phyloP scores from a whole-genome alignment of 2,113 vertebrate species.

The Kryptolebias marmoratus region DNA sequence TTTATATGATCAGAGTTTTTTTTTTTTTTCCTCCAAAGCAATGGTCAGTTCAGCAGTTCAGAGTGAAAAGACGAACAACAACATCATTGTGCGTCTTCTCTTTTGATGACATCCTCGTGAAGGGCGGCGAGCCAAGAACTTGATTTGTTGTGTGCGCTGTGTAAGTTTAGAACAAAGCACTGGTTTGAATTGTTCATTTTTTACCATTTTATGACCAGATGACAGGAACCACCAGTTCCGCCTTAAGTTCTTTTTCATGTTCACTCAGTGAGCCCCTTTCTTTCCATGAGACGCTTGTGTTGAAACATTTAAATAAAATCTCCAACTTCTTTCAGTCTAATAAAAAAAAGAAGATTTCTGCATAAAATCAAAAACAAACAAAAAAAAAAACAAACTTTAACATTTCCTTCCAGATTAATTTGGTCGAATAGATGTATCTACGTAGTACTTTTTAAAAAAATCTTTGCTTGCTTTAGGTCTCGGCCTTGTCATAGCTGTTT shows the following conservation, averaged over 20 bases:
- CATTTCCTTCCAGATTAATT: background rate
- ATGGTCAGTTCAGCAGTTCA: slow-evolving; percentile 20
- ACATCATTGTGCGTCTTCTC: slow-evolving; percentile 23
- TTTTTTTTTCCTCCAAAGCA: background rate
- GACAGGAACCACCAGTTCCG: background rate
- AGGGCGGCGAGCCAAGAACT: slow-evolving; percentile 1
- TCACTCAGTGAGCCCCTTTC: background rate
- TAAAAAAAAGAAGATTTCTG: too few species aligned
- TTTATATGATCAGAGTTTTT: background rate
- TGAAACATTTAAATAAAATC: too few species aligned
- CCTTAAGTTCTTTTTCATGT: background rate
- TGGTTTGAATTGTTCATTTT: background rate
- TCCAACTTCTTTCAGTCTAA: too few species aligned
- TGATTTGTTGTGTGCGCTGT: slow-evolving; percentile 2
- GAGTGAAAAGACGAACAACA: slow-evolving; percentile 41
- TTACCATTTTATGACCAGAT: slow-evolving; percentile 5
- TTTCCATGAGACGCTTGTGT: background rate
- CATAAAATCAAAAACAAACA: background rate
- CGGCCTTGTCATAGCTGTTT: background rate
- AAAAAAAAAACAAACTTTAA: background rate
- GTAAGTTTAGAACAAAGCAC: slow-evolving; percentile 6
- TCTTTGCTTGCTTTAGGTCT: background rate
- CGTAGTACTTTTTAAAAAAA: background rate
- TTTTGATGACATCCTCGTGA: slow-evolving; percentile 27
- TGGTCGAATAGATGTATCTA: background rate